Percentiles rank a stretch among this genome's conserved stretches.
phyloP scores from a whole-genome alignment of 2,113 vertebrate genomes.

The Scatophagus argus region DNA sequence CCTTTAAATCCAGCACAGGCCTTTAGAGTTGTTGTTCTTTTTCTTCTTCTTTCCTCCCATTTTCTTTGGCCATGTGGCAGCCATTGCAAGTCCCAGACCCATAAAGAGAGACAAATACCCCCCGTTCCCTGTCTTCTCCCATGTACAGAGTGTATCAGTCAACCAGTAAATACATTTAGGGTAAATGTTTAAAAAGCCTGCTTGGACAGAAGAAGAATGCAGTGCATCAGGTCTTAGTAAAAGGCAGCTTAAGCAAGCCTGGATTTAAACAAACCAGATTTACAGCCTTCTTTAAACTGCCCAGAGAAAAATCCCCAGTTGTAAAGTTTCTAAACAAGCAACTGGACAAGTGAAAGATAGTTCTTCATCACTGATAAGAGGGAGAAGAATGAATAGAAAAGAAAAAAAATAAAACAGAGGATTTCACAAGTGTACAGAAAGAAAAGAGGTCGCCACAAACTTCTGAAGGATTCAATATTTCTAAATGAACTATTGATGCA shows the following conservation, averaged over 20 bases:
- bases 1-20: slow-evolving; percentile 30
- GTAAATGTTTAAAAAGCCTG: slow-evolving; percentile 79
- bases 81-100: slow-evolving; percentile 47
- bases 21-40: neutral
- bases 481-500: slow-evolving; percentile 64
- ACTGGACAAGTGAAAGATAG: slow-evolving; percentile 63
- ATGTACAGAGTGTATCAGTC: slow-evolving; percentile 72
- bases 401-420: slow-evolving; percentile 29
- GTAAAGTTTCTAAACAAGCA: slow-evolving; percentile 71
- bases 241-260: slow-evolving; percentile 71
- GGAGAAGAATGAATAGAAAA: slow-evolving; percentile 6
- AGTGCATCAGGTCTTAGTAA: slow-evolving; percentile 74
- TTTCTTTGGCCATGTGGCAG: slow-evolving; percentile 63
- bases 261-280: slow-evolving; percentile 75
- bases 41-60: slow-evolving; percentile 15
- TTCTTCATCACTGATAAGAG: slow-evolving; percentile 55
- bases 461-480: slow-evolving; percentile 52
- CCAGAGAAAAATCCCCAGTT: slow-evolving; percentile 68
- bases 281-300: slow-evolving; percentile 75
- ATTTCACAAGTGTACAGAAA: slow-evolving; percentile 38
- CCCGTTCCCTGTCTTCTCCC: slow-evolving; percentile 57
- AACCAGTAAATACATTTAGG: slow-evolving; percentile 78
- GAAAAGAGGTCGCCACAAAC: slow-evolving; percentile 53
- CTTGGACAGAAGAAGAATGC: slow-evolving; percentile 77
- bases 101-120: slow-evolving; percentile 74